These are phyloP conservation scores for Ornithoptera alexandrae DNA, from an alignment of 2,888 invertebrate genomes.

Conservation along the genomic window DNA sequence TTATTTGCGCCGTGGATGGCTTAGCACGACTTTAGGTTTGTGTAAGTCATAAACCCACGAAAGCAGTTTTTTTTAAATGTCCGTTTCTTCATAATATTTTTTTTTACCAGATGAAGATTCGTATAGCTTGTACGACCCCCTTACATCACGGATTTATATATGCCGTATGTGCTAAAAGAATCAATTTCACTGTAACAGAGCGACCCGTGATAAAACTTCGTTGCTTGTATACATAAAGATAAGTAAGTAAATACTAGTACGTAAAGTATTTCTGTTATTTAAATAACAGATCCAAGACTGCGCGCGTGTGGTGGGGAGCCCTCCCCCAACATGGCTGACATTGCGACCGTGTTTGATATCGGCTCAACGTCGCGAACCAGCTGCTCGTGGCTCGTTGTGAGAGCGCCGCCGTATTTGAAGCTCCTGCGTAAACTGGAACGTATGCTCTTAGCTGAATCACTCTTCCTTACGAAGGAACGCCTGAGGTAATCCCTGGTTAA, in stretches of 20 bases:
- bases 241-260: slow-evolving; percentile 3
- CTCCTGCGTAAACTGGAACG: slow-evolving; percentile 67
- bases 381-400: slow-evolving; percentile 79
- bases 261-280: slow-evolving; percentile 29
- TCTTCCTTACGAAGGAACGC: slow-evolving; percentile 66
- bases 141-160: neutral
- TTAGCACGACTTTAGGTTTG: too few species aligned
- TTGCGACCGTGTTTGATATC: slow-evolving; percentile 73
- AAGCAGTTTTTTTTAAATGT: too few species aligned
- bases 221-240: neutral
- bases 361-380: slow-evolving; percentile 82
- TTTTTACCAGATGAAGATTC: too few species aligned
- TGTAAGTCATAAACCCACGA: too few species aligned
- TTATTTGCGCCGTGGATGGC: too few species aligned
- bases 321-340: slow-evolving; percentile 66
- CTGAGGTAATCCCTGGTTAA: slow-evolving; percentile 63
- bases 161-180: neutral
- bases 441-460: slow-evolving; percentile 68
- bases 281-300: slow-evolving; percentile 67
- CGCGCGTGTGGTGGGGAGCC: slow-evolving; percentile 50
- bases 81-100: too few species aligned
- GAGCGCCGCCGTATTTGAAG: slow-evolving; percentile 65
- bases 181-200: slow-evolving; percentile 36
- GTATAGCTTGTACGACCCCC: neutral
- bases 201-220: neutral